These are phyloP conservation scores for Bubo scandiacus DNA, from an alignment of 2,113 vertebrate genomes.

Conservation along the genomic window DNA sequence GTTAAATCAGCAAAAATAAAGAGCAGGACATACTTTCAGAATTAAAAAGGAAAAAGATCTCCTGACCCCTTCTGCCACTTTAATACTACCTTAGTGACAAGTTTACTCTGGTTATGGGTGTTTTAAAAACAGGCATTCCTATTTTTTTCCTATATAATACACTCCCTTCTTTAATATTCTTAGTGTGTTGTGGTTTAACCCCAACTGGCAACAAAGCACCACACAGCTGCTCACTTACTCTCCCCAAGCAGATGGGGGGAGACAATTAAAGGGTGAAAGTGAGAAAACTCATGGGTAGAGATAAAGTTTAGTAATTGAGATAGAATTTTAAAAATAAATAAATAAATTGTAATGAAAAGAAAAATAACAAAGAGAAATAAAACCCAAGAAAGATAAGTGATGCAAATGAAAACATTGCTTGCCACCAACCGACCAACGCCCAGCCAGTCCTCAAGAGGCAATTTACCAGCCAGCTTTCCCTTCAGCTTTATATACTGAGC, in stretches of 20 bases:
- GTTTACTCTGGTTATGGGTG: background rate
- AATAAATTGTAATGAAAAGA: background rate
- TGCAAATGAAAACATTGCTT: background rate
- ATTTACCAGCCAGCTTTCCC: accelerated
- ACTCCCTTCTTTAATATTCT: background rate
- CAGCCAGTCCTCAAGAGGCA: accelerated
- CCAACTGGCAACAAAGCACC: background rate
- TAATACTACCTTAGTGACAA: background rate
- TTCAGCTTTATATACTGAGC: background rate
- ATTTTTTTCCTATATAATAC: background rate
- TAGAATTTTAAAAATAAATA: no score
- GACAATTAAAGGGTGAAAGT: background rate
- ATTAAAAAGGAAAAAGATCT: background rate
- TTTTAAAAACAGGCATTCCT: background rate
- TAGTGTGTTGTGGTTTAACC: accelerated
- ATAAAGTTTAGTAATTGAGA: background rate
- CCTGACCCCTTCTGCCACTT: background rate
- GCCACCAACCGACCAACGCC: accelerated
- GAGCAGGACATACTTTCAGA: background rate
- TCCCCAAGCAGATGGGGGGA: accelerated
- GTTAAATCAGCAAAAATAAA: background rate
- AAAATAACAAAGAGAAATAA: background rate
- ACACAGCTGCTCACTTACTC: accelerated
- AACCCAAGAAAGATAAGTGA: accelerated
- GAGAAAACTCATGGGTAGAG: background rate